phyloP scores from a whole-genome alignment of 2,888 invertebrate species.

The Choreutis nemorana region DNA sequence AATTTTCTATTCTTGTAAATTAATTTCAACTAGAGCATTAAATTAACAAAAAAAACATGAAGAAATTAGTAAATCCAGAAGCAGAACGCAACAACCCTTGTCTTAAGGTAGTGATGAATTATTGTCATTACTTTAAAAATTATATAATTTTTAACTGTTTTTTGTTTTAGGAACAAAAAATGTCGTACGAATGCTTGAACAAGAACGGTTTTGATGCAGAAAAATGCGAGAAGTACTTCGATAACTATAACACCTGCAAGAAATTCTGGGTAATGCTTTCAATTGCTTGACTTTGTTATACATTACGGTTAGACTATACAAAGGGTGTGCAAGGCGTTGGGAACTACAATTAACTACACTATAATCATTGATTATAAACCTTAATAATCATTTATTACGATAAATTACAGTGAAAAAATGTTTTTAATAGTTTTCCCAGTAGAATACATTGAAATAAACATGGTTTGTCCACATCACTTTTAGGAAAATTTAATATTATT shows the following conservation, averaged over 20 bases:
- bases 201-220: conserved; percentile 72
- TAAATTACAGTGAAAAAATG: neutral
- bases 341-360: too few relatives aligned
- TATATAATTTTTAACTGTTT: conserved; percentile 3
- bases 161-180: conserved; percentile 72
- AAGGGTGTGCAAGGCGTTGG: too few relatives aligned
- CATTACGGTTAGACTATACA: too few relatives aligned
- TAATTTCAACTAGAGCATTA: too few relatives aligned
- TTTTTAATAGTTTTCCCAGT: neutral
- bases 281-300: too few relatives aligned
- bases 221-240: conserved; percentile 72
- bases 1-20: too few relatives aligned
- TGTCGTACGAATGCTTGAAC: conserved; percentile 75
- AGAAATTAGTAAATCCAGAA: conserved; percentile 30
- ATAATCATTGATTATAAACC: neutral
- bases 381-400: neutral
- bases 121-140: conserved; percentile 2
- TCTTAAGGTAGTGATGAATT: conserved; percentile 29
- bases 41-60: conserved; percentile 34
- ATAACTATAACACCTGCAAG: conserved; percentile 81
- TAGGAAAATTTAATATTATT: too few relatives aligned
- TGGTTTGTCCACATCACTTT: too few relatives aligned
- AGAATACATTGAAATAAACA: too few relatives aligned
- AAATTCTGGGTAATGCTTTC: conserved; percentile 90
- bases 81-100: conserved; percentile 48